Base-by-base conservation (phyloP, 2,113 vertebrate species). In the Eidolon helvum region DNA sequence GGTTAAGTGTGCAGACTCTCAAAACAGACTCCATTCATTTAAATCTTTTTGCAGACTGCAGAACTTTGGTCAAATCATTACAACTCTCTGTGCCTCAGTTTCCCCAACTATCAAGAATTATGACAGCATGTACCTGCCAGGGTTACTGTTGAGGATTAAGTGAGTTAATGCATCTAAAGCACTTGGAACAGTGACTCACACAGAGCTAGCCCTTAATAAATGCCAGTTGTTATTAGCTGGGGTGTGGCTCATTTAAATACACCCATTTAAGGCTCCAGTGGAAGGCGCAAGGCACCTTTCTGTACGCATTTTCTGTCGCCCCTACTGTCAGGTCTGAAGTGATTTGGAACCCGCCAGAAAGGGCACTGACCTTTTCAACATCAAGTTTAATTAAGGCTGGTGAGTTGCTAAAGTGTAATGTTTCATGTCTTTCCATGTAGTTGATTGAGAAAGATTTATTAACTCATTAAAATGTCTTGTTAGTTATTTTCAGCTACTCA, bases 291-390 rank as follows among this genome's bases (percentile, higher is more conserved):
- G 66, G 24, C 43, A 48, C 63, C n/a, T 24, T 57, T 83, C 22
- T 43, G 66, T 7, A 50, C 18, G 45, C 74, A 35, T n/a, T 38
- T 87, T 71, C 63, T 94, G 97, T 97, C 85, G 77, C 50, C 55
- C 19, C 61, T 59, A 61, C 91, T 97, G 75, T 89, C 4, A 0
- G 84, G 87, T 71, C 85, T 26, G 87, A 0, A 0, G 80, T 79
- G 69, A 86, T 80, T 53, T 90, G 95, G 87, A 96, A 97, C 91
- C 69, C 78, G n/a, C 40, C 71, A 97, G 82, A 93, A 87, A 90
- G 95, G 96, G 89, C 97, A 80, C 50, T 98, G 97, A 98, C 97
- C 97, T 98, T 98, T 98, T 89, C 97, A 92, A 1, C 21, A 69
- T 87, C 75, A 96, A 86, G 48, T 78, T 98, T 98, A 98, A 98